Percentiles rank a stretch among this genome's conserved stretches.
Conservation (phyloP, 1,140 invertebrate species). For the Drosophila pallidifrons region DNA sequence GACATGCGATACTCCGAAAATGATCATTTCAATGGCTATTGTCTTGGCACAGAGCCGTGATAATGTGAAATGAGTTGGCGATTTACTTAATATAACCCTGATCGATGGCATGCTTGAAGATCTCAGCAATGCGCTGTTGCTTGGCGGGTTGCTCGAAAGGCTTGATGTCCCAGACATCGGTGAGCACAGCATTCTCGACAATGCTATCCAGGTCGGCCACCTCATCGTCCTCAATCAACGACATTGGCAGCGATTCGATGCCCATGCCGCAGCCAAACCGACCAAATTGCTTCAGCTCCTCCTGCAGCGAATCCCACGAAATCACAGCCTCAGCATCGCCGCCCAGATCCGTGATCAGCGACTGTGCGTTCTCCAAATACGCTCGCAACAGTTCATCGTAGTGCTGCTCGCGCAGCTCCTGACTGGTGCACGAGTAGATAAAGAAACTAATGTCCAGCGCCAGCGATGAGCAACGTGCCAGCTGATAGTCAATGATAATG, state of each 20-base stretch:
- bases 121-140: constrained; percentile 86
- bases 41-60: constrained; percentile 3
- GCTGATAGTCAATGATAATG: constrained; percentile 90
- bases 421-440: constrained; percentile 88
- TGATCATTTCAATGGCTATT: constrained; percentile 9
- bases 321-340: constrained; percentile 87
- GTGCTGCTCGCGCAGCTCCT: constrained; percentile 86
- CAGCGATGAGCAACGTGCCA: constrained; percentile 87
- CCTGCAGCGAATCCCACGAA: constrained; percentile 85
- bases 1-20: neutral
- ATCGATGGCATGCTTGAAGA: constrained; percentile 88
- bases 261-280: constrained; percentile 87
- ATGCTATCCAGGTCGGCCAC: constrained; percentile 88
- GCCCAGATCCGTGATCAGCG: constrained; percentile 86
- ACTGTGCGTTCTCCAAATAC: constrained; percentile 87
- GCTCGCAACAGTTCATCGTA: constrained; percentile 87
- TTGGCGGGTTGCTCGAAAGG: constrained; percentile 86
- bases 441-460: constrained; percentile 88
- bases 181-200: constrained; percentile 85
- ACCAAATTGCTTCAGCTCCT: constrained; percentile 87
- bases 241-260: constrained; percentile 88
- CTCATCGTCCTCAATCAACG: constrained; percentile 87
- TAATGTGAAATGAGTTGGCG: neutral
- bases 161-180: constrained; percentile 86
- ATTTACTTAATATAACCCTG: constrained; percentile 86